These are phyloP conservation scores for Natator depressus DNA, from an alignment of 2,113 vertebrate species.

Conservation along the genomic window DNA sequence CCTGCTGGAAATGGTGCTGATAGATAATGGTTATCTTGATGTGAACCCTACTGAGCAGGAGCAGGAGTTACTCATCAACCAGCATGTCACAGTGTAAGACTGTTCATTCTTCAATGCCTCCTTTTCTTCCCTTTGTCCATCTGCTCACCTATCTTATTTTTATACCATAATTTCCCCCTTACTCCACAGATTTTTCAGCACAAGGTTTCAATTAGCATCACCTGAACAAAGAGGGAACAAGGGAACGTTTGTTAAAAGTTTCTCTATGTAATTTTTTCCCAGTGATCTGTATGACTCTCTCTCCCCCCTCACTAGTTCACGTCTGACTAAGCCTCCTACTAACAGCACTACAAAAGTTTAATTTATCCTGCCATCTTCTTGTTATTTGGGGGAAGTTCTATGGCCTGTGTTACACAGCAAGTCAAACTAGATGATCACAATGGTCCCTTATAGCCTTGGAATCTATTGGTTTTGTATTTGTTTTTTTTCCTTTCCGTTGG, in stretches of 20 bases:
- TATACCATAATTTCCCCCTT: background rate
- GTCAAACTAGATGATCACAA: background rate
- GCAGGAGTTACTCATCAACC: constrained; percentile 40
- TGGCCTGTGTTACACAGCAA: background rate
- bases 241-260: background rate
- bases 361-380: background rate
- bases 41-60: fast-evolving
- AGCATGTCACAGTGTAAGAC: constrained; percentile 35
- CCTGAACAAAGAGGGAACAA: background rate
- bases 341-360: background rate
- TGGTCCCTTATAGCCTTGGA: background rate
- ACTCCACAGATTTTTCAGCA: fast-evolving
- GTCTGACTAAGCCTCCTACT: background rate
- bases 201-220: fast-evolving
- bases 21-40: constrained; percentile 26
- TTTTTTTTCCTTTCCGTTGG: background rate
- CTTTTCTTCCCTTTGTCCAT: background rate
- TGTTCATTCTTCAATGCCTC: background rate
- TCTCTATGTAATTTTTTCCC: background rate
- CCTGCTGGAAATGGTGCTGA: constrained; percentile 50
- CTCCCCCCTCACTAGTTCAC: background rate
- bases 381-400: background rate
- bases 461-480: background rate
- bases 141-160: background rate
- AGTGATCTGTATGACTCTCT: background rate